Percentiles rank a stretch among this genome's conserved stretches.
Evolutionary conservation across 2,113 vertebrate genomes (phyloP).

Genomic region (Anguilla japonica): DNA sequence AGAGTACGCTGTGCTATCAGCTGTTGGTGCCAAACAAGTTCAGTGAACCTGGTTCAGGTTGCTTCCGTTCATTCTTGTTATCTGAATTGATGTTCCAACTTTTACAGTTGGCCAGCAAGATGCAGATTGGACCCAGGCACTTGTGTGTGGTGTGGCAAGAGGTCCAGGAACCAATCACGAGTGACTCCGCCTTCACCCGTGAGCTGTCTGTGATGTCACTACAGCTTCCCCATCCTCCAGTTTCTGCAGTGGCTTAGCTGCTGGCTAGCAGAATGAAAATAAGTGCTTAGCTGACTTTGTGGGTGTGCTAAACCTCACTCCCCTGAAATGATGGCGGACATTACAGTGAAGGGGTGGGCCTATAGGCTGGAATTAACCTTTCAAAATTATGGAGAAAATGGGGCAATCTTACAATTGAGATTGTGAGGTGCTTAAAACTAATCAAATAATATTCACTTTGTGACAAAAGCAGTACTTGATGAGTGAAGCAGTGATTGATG

Average conservation of each 20-base stretch:
- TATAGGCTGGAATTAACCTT: neutral
- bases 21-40: neutral
- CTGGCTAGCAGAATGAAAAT: neutral
- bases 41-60: neutral
- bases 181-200: no score
- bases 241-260: neutral
- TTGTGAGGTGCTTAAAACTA: no score
- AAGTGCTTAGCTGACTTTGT: neutral
- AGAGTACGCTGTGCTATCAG: no score
- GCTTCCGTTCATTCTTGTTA: neutral
- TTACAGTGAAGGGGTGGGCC: neutral
- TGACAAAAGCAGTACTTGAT: neutral
- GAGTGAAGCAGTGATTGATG: no score
- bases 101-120: neutral
- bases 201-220: neutral
- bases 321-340: neutral
- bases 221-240: neutral
- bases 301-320: neutral
- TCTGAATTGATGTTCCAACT: neutral
- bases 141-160: neutral
- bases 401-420: no score
- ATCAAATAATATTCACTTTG: neutral
- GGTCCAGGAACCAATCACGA: no score
- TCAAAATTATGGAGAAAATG: neutral
- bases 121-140: neutral